These are phyloP conservation scores for Liopterus haemorrhoidalis DNA, from an alignment of 2,888 invertebrate genomes.

Conservation along the genomic window DNA sequence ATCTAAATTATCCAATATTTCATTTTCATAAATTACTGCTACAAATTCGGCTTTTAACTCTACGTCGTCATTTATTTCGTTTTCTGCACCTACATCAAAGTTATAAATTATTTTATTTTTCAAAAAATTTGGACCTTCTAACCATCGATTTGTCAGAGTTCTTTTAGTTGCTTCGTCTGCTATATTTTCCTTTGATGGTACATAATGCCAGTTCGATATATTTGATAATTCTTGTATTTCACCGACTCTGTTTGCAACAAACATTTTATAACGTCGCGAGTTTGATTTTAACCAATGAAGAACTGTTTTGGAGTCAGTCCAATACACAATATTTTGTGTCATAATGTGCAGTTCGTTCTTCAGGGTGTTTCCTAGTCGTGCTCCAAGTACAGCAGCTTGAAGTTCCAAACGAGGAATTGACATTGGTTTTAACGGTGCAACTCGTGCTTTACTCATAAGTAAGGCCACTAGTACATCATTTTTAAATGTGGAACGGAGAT, in stretches of 20 bases:
- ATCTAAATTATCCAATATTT: no score
- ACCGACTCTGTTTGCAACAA: conserved; percentile 18
- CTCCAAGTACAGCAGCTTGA: conserved; percentile 5
- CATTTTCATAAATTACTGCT: no score
- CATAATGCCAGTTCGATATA: conserved; percentile 16
- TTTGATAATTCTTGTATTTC: conserved; percentile 20
- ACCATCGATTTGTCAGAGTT: no score
- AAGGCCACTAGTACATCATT: conserved; percentile 1
- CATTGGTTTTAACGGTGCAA: not conserved
- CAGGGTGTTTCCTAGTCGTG: conserved; percentile 1
- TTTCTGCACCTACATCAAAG: no score
- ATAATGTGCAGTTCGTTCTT: conserved; percentile 12
- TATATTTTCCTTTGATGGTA: conserved; percentile 14
- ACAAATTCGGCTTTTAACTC: no score
- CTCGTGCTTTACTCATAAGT: conserved; percentile 6
- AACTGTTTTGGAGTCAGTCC: conserved; percentile 18
- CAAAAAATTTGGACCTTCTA: no score
- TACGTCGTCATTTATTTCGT: no score
- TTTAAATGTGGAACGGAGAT: conserved; percentile 7
- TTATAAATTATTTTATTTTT: no score
- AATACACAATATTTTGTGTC: conserved; percentile 12
- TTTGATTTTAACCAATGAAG: conserved; percentile 17
- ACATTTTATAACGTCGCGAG: conserved; percentile 16
- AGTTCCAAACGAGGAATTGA: conserved; percentile 7
- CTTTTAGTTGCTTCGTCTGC: conserved; percentile 22